A percentile compares a stretch with the other conserved stretches of the same genome.
Conservation (phyloP, 2,888 invertebrate species). For the Ichneumon xanthorius region DNA sequence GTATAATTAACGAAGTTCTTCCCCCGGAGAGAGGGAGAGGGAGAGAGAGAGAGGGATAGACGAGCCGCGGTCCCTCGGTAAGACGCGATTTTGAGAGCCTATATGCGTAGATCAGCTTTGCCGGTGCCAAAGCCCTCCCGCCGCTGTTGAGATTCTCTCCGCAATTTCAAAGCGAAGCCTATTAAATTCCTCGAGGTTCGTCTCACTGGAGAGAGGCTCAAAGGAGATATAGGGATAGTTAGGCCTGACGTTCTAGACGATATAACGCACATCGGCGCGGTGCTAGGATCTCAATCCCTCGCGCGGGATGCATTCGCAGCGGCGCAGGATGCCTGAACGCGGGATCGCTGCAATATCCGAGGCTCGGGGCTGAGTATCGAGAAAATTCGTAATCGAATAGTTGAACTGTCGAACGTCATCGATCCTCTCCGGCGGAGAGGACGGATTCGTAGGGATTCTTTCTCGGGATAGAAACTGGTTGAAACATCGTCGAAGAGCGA, state of each 20-base stretch:
- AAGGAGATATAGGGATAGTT: constrained; percentile 67
- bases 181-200: constrained; percentile 78
- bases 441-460: neutral
- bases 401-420: neutral
- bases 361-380: neutral
- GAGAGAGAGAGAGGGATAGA: neutral
- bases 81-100: constrained; percentile 37
- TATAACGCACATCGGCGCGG: constrained; percentile 19
- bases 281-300: constrained; percentile 8
- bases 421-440: constrained; percentile 1
- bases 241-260: constrained; percentile 33
- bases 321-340: constrained; percentile 6
- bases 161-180: constrained; percentile 80
- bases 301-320: constrained; percentile 9
- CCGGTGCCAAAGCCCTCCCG: neutral
- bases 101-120: constrained; percentile 34
- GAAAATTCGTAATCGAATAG: constrained; percentile 16
- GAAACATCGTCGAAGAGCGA: neutral
- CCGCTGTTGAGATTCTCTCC: constrained; percentile 68
- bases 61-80: neutral
- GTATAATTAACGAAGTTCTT: constrained; percentile 48
- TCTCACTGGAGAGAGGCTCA: constrained; percentile 75
- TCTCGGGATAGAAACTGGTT: neutral
- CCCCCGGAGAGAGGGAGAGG: neutral
- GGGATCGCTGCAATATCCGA: constrained; percentile 10